Evolutionary conservation across 2,797 vertebrate species (phyloP).

Genomic region (Crocodylus rhombifer): DNA sequence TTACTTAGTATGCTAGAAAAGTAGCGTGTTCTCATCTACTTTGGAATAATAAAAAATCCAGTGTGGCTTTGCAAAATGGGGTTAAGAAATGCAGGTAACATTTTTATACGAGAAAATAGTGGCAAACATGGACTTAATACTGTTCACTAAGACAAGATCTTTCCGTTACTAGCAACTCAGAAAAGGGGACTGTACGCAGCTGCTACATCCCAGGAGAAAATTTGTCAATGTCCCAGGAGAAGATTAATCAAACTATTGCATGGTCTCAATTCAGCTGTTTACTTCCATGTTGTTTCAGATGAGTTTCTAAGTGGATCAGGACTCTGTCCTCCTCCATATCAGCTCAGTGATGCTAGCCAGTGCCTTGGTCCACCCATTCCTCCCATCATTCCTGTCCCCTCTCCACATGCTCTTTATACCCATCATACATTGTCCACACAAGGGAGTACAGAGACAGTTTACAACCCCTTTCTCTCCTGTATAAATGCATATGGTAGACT

Average conservation of each 20-base stretch:
- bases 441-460: not conserved
- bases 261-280: not conserved
- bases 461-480: not conserved
- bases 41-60: not conserved
- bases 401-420: not conserved
- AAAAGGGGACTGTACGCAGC: not conserved
- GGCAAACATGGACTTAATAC: not conserved
- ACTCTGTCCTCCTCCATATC: not conserved
- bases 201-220: not conserved
- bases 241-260: too few species aligned
- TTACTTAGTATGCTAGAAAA: rapidly evolving
- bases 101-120: not conserved
- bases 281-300: not conserved
- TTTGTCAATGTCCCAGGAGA: not conserved
- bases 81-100: not conserved
- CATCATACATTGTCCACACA: rapidly evolving
- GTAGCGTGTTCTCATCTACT: not conserved
- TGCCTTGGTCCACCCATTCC: not conserved
- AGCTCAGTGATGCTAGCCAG: not conserved
- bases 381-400: not conserved
- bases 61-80: not conserved
- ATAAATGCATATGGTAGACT: not conserved
- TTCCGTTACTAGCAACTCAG: not conserved
- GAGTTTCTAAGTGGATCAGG: not conserved
- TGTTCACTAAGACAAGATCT: not conserved